phyloP scores from a whole-genome alignment of 2,888 invertebrate species.

The Phengaris alcon region DNA sequence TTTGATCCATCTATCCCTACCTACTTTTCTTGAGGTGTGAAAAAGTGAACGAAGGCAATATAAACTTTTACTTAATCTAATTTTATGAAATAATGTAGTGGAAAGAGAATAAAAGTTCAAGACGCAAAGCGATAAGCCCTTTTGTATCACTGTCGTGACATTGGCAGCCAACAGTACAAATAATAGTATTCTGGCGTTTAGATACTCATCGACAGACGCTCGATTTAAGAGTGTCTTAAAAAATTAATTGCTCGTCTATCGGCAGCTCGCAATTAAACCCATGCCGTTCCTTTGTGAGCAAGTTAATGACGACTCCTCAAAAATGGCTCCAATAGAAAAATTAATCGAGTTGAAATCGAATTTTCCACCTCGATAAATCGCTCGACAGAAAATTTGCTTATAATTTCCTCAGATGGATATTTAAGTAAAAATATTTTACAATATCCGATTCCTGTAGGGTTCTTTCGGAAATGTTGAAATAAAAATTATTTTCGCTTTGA shows the following conservation, averaged over 20 bases:
- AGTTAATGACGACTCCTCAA: slow-evolving; percentile 44
- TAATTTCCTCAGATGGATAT: slow-evolving; percentile 28
- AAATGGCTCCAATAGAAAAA: slow-evolving; percentile 40
- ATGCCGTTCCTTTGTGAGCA: slow-evolving; percentile 41
- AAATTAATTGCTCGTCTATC: slow-evolving; percentile 30
- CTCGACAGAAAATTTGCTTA: slow-evolving; percentile 32
- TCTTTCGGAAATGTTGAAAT: not conserved
- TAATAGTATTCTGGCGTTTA: not conserved
- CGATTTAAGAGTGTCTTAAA: slow-evolving; percentile 30
- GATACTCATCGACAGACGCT: slow-evolving; percentile 10
- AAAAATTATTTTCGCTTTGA: not conserved
- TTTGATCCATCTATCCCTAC: too few species aligned
- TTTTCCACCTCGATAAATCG: slow-evolving; percentile 37
- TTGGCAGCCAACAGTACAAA: not conserved
- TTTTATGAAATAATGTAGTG: not conserved
- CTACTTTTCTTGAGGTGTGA: too few species aligned
- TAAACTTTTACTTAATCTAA: too few species aligned
- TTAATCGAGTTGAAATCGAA: slow-evolving; percentile 41
- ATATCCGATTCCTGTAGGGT: not conserved
- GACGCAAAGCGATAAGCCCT: too few species aligned
- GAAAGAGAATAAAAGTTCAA: not conserved
- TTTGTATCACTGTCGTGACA: not conserved
- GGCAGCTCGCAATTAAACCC: slow-evolving; percentile 38
- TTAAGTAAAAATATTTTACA: slow-evolving; percentile 26
- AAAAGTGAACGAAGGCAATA: too few species aligned